Conservation (phyloP, 1,140 invertebrate species). For the Pseudomyrmex flavicornis region DNA sequence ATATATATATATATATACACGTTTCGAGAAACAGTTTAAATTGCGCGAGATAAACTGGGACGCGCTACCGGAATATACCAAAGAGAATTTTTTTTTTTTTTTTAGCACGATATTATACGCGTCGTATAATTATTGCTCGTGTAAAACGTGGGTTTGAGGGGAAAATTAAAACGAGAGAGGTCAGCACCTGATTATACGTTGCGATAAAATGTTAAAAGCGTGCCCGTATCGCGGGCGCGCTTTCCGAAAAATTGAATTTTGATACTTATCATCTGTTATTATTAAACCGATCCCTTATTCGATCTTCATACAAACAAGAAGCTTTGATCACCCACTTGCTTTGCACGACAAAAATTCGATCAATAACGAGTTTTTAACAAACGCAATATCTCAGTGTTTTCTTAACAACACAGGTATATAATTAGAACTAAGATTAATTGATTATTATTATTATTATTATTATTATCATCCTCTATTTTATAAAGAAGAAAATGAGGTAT, state of each 20-base stretch:
- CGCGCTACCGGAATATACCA: not conserved
- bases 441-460: too few species aligned
- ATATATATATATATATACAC: too few species aligned
- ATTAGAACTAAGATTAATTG: too few species aligned
- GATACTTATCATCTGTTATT: slow-evolving; percentile 2
- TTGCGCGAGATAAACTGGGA: slow-evolving; percentile 15
- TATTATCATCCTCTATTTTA: too few species aligned
- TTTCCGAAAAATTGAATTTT: slow-evolving; percentile 41
- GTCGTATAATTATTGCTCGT: slow-evolving; percentile 32
- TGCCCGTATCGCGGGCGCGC: not conserved
- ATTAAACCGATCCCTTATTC: slow-evolving; percentile 4
- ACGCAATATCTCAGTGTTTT: too few species aligned
- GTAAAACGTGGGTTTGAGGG: slow-evolving; percentile 1
- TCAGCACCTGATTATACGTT: slow-evolving; percentile 1
- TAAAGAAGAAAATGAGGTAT: too few species aligned
- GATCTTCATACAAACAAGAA: too few species aligned
- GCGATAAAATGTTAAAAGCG: slow-evolving; percentile 18
- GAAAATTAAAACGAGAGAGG: slow-evolving; percentile 47
- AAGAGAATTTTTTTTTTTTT: slow-evolving; percentile 43
- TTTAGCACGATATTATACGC: slow-evolving; percentile 9
- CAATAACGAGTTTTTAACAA: not conserved
- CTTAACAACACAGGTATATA: too few species aligned
- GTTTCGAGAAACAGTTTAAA: slow-evolving; percentile 41
- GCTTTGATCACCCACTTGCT: not conserved
- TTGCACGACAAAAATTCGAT: not conserved